A percentile compares a stretch with the other conserved stretches of the same genome.
These are phyloP conservation scores for Brachionus sp. DNA, from an alignment of 1,140 invertebrate species.

Conservation along the genomic window DNA sequence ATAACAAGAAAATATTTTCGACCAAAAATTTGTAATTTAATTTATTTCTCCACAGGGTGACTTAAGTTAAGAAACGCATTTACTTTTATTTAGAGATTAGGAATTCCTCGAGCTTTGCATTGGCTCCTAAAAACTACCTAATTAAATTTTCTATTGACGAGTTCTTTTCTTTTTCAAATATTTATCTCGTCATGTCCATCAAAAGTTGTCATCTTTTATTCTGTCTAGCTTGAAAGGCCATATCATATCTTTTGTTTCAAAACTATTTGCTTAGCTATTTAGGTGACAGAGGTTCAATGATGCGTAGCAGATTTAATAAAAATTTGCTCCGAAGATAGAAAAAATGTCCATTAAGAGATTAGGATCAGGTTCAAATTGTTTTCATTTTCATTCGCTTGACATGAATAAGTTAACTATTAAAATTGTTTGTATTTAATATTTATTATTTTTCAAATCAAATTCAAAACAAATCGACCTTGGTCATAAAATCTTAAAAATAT, in stretches of 20 bases:
- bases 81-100: not conserved
- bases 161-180: not conserved
- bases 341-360: constrained; percentile 12
- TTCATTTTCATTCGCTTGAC: not conserved
- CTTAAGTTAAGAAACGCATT: not conserved
- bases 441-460: not conserved
- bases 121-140: not conserved
- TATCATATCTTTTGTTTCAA: not conserved
- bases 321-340: not conserved
- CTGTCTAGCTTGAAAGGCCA: not conserved
- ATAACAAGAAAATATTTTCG: constrained; percentile 32
- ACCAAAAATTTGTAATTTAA: constrained; percentile 5
- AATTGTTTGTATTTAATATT: not conserved
- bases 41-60: not conserved
- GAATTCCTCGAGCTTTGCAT: not conserved
- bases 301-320: not conserved
- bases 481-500: not conserved
- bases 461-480: constrained; percentile 1
- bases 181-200: constrained; percentile 5
- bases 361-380: not conserved
- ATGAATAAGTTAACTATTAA: not conserved
- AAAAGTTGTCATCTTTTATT: not conserved
- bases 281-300: not conserved
- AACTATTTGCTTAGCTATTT: not conserved
- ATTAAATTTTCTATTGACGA: not conserved